phyloP scores from a whole-genome alignment of 1,140 invertebrate species.

The Rhyzopertha dominica region DNA sequence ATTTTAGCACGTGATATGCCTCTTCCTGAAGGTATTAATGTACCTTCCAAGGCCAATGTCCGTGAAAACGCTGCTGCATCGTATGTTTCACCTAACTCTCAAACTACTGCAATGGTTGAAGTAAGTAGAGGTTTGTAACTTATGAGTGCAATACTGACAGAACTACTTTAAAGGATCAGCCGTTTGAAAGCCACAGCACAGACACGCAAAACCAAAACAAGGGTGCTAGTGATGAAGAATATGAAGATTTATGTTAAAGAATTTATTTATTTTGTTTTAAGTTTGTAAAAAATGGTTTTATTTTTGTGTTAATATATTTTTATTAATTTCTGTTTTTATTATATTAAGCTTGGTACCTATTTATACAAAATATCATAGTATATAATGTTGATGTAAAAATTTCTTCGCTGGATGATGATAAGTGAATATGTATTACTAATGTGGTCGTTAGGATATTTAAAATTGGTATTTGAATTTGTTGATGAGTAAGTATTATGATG shows the following conservation, averaged over 20 bases:
- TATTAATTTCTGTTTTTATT: too few relatives aligned
- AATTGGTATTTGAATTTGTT: too few relatives aligned
- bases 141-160: constrained; percentile 5
- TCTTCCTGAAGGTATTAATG: constrained; percentile 58
- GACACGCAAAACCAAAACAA: constrained; percentile 9
- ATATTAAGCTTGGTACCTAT: too few relatives aligned
- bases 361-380: too few relatives aligned
- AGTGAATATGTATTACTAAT: too few relatives aligned
- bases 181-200: neutral
- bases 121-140: constrained; percentile 16
- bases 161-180: constrained; percentile 7
- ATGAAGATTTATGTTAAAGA: constrained; percentile 34
- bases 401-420: too few relatives aligned
- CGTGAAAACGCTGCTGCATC: constrained; percentile 66
- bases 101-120: constrained; percentile 31
- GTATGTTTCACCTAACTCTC: constrained; percentile 59
- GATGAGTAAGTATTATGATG: too few relatives aligned
- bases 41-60: constrained; percentile 55
- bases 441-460: too few relatives aligned
- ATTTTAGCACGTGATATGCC: constrained; percentile 73
- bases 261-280: too few relatives aligned
- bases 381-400: too few relatives aligned
- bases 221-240: constrained; percentile 21
- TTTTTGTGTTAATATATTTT: too few relatives aligned
- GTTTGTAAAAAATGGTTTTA: too few relatives aligned